Conservation (phyloP, 2,113 vertebrate species). For the Albula goreensis region DNA sequence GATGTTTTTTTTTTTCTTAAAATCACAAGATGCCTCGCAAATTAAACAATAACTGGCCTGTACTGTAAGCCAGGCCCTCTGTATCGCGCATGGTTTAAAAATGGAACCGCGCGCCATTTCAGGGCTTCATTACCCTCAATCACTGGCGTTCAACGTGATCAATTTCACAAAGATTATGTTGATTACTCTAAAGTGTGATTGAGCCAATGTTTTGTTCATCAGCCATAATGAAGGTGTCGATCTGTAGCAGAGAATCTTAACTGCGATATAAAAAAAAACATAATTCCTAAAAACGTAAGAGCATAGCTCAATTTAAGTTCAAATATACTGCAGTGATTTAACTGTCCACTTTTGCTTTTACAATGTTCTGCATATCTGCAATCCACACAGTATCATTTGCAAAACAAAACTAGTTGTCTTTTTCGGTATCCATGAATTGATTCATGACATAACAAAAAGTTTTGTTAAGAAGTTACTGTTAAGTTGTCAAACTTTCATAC, state of each 20-base stretch:
- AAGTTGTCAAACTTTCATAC: not conserved
- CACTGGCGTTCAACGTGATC: not conserved
- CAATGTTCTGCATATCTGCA: not conserved
- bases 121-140: not conserved
- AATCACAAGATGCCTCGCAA: not conserved
- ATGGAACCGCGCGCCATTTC: not conserved
- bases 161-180: not conserved
- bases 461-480: not conserved
- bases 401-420: not conserved
- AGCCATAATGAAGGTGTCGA: no score
- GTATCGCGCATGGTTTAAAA: not conserved
- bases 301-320: not conserved
- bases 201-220: not conserved
- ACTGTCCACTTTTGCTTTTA: not conserved
- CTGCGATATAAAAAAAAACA: not conserved
- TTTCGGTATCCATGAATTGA: no score
- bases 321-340: not conserved
- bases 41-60: slow-evolving; percentile 11
- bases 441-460: no score
- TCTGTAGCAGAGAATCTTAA: not conserved
- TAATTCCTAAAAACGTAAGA: not conserved
- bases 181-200: not conserved
- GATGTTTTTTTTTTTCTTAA: not conserved
- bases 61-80: not conserved
- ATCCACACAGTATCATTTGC: not conserved